Evolutionary conservation across 2,888 invertebrate genomes (phyloP), one percentile per base, ranked within the genome.

Genomic region (Euproctis similis): DNA sequence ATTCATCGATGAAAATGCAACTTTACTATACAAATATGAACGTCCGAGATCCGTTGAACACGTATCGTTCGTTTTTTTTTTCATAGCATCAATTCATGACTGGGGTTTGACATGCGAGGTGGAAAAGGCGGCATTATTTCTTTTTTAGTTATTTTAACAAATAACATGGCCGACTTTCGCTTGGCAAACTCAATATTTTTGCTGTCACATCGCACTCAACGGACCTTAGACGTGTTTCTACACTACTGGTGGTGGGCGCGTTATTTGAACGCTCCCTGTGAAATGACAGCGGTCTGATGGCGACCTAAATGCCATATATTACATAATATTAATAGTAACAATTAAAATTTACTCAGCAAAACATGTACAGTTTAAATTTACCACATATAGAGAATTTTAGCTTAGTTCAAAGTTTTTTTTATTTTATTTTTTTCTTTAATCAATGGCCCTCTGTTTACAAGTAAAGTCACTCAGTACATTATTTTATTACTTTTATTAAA

Each of bases 401-500:
- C 81, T 82, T 80, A 82, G 68, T 77, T 78, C 78, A 78, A 82
- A 80, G 68, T 75, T 74, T 23, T 77, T 33, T 78, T n/a, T n/a
- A n/a, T n/a, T n/a, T n/a, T n/a, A n/a, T n/a, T n/a, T n/a, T n/a
- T n/a, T n/a, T n/a, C n/a, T n/a, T 65, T 21, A 8, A 74, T 77
- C 81, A 80, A 84, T 84, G 84, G 84, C 82, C 84, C 82, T 77
- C 81, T 75, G 82, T 81, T 82, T 82, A 80, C 84, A 77, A 78
- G 77, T 81, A 80, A 78, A 84, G 82, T 84, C 84, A 82, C 82
- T 84, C 82, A 82, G 81, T 84, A 81, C 82, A 78, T 70, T 70
- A 65, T 66, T 72, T 67, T 66, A 72, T 67, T 11, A 2, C 12
- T 22, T 14, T 14, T 14, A 4, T 14, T 14, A 4, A 14, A 14